These are phyloP conservation scores for Conus betulinus DNA, from an alignment of 1,140 invertebrate genomes.

Conservation along the genomic window DNA sequence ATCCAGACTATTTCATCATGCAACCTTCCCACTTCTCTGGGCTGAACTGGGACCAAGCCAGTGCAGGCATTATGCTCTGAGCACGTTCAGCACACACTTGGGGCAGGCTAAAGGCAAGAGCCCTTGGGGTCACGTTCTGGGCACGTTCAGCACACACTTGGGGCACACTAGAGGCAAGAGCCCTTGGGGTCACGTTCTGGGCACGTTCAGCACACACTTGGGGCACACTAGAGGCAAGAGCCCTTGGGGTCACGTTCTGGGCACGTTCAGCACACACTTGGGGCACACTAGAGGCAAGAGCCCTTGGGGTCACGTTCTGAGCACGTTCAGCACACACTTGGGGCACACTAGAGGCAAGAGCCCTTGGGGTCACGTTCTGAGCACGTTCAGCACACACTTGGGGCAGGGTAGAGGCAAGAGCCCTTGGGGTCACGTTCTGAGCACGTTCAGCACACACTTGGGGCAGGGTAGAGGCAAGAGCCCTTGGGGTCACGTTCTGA, in stretches of 20 bases:
- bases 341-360: conserved; percentile 49
- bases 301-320: neutral
- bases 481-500: neutral
- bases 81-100: conserved; percentile 55
- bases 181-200: no score
- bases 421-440: neutral
- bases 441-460: conserved; percentile 54
- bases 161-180: no score
- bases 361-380: neutral
- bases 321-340: conserved; percentile 54
- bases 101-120: conserved; percentile 64
- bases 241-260: no score
- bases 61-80: neutral
- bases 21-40: no score
- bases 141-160: no score
- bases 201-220: no score
- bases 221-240: no score
- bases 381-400: conserved; percentile 55
- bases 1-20: no score
- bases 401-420: conserved; percentile 49
- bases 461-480: conserved; percentile 49
- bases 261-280: conserved; percentile 54
- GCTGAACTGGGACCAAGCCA: no score
- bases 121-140: no score
- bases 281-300: conserved; percentile 49